phyloP scores from a whole-genome alignment of 2,797 vertebrate genomes.

The Buphagus erythrorhynchus region DNA sequence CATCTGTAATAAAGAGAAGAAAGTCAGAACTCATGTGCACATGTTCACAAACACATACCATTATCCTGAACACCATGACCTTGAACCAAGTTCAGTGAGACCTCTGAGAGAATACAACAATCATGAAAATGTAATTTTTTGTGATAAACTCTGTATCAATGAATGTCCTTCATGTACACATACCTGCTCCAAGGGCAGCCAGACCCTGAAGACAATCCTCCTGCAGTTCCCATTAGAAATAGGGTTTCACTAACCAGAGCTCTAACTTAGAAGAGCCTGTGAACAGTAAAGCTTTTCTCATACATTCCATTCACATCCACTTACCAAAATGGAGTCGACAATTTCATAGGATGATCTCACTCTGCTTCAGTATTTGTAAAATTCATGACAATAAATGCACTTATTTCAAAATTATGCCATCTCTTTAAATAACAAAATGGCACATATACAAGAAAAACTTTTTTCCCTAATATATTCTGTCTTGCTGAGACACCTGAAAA shows the following conservation, averaged over 20 bases:
- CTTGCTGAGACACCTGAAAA: background rate
- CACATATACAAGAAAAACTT: background rate
- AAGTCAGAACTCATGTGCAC: slow-evolving; percentile 16
- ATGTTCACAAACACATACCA: background rate
- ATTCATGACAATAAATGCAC: background rate
- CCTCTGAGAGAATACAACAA: background rate
- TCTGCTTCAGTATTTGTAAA: background rate
- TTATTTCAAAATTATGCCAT: background rate
- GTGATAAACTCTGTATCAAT: background rate
- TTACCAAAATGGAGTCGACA: background rate
- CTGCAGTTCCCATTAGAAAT: background rate
- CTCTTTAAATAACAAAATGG: background rate
- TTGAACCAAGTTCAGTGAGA: background rate
- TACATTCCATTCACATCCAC: background rate
- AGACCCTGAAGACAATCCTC: background rate
- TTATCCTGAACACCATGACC: background rate
- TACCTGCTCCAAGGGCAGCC: background rate
- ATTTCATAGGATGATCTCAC: background rate
- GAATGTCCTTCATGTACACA: background rate
- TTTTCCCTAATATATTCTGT: background rate
- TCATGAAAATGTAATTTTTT: background rate
- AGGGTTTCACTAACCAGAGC: background rate
- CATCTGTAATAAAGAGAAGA: slow-evolving; percentile 75
- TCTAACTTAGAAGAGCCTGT: background rate
- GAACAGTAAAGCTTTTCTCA: background rate